Base-by-base conservation (phyloP, 2,113 vertebrate species). In the Anhinga anhinga region DNA sequence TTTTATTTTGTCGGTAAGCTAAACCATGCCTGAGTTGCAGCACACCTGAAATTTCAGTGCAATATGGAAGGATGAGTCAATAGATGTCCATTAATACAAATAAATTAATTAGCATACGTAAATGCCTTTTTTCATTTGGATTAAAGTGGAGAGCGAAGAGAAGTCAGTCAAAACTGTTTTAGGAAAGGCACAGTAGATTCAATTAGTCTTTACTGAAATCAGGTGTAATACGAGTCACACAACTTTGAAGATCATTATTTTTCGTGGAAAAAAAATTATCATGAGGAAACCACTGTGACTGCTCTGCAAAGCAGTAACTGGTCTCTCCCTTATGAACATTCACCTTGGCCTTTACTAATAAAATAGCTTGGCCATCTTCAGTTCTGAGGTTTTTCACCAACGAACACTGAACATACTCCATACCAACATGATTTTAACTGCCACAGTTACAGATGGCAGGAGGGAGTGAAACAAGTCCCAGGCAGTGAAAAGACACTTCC, bases 21-120 rank as follows among this genome's bases (percentile, higher is more conserved):
- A 67, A 86, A 79, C 26, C 27, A 29, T 34, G 19, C 30, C 23
- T 72, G 52, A 61, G 82, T 76, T 86, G 40, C 84, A 82, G 27
- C 19, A 49, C 56, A 85, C 26, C 30, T 95, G 56, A 59, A 55
- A 79, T 79, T 85, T 82, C 73, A 45, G 30, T 53, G 67, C 45
- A 53, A 53, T 66, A 70, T 15, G 9, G 42, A 86, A 71, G 18
- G 30, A 79, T 69, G 56, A 91, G 21, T 93, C 59, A 94, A 23
- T 84, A 74, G 36, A 50, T 74, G 80, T 59, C 87, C 52, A 56
- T 96, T 87, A 89, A 50, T 34, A 82, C 20, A 70, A 88, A 91
- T 30, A 95, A 96, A 85, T 86, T 88, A 85, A 94, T 84, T 79
- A 93, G 67, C 49, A 67, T 13, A 85, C 52, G 34, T 70, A 88